Conservation (phyloP, 2,888 invertebrate genomes). For the Pycnomerus fuliginosus region DNA sequence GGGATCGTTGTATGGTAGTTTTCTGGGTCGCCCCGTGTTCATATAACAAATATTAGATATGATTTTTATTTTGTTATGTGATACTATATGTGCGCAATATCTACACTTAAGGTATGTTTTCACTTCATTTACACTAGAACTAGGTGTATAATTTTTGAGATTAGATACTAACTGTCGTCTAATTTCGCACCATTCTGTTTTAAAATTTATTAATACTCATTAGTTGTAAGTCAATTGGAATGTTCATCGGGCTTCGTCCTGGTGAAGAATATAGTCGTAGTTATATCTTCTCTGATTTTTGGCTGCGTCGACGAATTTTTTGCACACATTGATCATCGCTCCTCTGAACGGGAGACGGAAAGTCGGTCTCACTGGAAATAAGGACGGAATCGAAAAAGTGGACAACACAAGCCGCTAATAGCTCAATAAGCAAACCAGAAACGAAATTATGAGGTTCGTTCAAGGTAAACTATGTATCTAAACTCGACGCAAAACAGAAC, state of each 20-base stretch:
- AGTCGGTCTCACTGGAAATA: constrained; percentile 38
- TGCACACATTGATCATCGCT: too few species aligned
- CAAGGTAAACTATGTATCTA: neutral
- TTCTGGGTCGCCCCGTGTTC: constrained; percentile 33
- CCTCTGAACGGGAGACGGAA: constrained; percentile 24
- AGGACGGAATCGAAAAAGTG: too few species aligned
- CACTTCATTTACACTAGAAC: constrained; percentile 35
- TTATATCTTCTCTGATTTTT: constrained; percentile 38
- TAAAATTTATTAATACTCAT: constrained; percentile 19
- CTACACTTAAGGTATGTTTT: constrained; percentile 41
- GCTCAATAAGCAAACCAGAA: too few species aligned
- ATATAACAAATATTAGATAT: constrained; percentile 44
- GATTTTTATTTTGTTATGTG: constrained; percentile 45
- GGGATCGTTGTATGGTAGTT: constrained; percentile 27
- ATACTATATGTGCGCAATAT: constrained; percentile 48
- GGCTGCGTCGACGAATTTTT: too few species aligned
- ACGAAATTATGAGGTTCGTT: too few species aligned
- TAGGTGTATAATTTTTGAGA: constrained; percentile 31
- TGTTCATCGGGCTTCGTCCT: constrained; percentile 9
- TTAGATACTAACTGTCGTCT: constrained; percentile 23
- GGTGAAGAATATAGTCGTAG: constrained; percentile 43
- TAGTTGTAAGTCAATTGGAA: too few species aligned
- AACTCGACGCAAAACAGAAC: too few species aligned
- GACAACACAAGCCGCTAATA: too few species aligned
- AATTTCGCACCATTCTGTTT: constrained; percentile 34